Conservation (phyloP, 2,888 invertebrate species). For the Rotaria magnacalcarata region DNA sequence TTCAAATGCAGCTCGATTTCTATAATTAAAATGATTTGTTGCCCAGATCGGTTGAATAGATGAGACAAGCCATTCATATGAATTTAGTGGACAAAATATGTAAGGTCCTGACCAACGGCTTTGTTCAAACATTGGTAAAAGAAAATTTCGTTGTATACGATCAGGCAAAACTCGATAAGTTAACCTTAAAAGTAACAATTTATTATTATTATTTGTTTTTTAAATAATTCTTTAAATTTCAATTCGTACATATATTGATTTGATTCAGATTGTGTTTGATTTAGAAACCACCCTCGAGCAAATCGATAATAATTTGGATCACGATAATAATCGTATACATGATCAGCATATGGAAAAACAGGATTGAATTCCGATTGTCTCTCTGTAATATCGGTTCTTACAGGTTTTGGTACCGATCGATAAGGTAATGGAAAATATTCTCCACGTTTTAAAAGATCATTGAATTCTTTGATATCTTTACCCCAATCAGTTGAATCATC, state of each 20-base stretch:
- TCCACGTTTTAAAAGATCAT: background rate
- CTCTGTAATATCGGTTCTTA: background rate
- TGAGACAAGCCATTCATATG: constrained; percentile 40
- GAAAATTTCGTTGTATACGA: background rate
- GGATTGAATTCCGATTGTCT: background rate
- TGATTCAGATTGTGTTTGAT: constrained; percentile 33
- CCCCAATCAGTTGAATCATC: constrained; percentile 20
- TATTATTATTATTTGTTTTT: background rate
- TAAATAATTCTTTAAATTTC: background rate
- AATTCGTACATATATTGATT: constrained; percentile 37
- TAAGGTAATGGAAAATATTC: constrained; percentile 22
- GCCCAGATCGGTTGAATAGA: constrained; percentile 44
- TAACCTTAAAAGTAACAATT: background rate
- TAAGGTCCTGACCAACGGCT: constrained; percentile 42
- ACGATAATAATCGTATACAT: constrained; percentile 8
- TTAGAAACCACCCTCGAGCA: constrained; percentile 43
- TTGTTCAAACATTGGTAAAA: background rate
- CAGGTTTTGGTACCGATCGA: constrained; percentile 10
- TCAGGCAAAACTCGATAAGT: background rate
- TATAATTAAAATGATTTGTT: constrained; percentile 38
- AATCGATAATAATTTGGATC: constrained; percentile 41
- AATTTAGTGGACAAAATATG: constrained; percentile 39
- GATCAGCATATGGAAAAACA: constrained; percentile 28
- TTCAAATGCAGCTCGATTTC: constrained; percentile 18
- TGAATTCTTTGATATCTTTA: background rate